These are phyloP conservation scores for Numida meleagris DNA, from an alignment of 2,113 vertebrate genomes.

Conservation along the genomic window DNA sequence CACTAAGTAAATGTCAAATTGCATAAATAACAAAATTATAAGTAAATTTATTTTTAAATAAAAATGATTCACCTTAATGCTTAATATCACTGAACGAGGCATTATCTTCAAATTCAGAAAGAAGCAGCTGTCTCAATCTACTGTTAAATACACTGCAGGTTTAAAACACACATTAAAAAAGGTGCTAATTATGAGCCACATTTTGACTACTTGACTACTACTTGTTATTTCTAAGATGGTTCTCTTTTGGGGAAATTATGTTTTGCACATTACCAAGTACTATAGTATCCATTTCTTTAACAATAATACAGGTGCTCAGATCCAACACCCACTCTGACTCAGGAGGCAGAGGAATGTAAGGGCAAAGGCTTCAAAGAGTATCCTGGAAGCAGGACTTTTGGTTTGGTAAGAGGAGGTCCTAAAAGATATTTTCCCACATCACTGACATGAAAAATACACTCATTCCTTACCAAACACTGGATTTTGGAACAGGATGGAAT, in stretches of 20 bases:
- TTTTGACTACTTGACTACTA: background rate
- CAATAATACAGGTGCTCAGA: background rate
- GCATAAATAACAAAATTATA: background rate
- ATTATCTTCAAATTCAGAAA: background rate
- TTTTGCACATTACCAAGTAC: background rate
- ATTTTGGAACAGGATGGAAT: background rate
- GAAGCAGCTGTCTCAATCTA: background rate
- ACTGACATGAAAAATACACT: background rate
- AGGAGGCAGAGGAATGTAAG: background rate
- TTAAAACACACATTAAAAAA: background rate
- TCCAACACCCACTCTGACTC: background rate
- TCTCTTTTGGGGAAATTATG: background rate
- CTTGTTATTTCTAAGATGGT: fast-evolving
- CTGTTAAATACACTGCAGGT: background rate
- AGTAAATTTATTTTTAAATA: background rate
- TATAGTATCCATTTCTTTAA: background rate
- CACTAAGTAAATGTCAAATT: background rate
- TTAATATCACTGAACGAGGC: background rate
- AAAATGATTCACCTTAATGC: background rate
- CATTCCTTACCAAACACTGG: background rate
- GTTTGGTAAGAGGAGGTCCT: background rate
- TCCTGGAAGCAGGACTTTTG: background rate
- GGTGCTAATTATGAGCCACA: background rate
- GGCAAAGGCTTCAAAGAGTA: background rate
- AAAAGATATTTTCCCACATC: background rate